Conservation (phyloP, 2,113 vertebrate genomes). For the Odocoileus virginianus region DNA sequence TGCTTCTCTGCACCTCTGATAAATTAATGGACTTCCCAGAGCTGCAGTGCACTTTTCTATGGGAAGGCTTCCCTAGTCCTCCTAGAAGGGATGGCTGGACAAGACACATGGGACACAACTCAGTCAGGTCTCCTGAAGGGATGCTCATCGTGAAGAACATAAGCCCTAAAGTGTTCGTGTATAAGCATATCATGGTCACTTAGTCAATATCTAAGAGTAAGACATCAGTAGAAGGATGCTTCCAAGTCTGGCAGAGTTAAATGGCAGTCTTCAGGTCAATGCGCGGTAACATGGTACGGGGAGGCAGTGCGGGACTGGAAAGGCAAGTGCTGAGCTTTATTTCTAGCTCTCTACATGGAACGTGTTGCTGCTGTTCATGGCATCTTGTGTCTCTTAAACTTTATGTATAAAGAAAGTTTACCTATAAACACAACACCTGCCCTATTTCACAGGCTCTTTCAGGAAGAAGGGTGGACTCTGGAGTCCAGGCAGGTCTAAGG, state of each 20-base stretch:
- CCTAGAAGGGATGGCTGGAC: not conserved
- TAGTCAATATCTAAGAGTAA: not conserved
- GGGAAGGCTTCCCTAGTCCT: not conserved
- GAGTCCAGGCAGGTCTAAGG: not conserved
- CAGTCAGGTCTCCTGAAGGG: not conserved
- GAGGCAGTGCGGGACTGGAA: not conserved
- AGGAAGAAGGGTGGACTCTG: not conserved
- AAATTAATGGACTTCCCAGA: not conserved
- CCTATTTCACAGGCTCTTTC: not conserved
- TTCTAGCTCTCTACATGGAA: not conserved
- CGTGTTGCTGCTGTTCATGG: not conserved
- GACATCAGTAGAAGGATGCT: not conserved
- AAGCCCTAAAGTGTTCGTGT: not conserved
- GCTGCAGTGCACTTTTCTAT: not conserved
- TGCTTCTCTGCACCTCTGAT: not conserved
- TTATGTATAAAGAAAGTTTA: not conserved
- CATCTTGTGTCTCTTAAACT: not conserved
- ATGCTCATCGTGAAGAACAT: not conserved
- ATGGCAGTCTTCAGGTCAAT: not conserved
- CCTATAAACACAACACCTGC: not conserved
- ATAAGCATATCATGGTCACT: not conserved
- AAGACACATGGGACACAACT: not conserved
- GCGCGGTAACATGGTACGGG: rapidly evolving
- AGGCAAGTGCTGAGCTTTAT: not conserved
- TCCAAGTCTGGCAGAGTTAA: not conserved